These are phyloP conservation scores for Myiopsitta monachus DNA, from an alignment of 2,113 vertebrate species.

Conservation along the genomic window DNA sequence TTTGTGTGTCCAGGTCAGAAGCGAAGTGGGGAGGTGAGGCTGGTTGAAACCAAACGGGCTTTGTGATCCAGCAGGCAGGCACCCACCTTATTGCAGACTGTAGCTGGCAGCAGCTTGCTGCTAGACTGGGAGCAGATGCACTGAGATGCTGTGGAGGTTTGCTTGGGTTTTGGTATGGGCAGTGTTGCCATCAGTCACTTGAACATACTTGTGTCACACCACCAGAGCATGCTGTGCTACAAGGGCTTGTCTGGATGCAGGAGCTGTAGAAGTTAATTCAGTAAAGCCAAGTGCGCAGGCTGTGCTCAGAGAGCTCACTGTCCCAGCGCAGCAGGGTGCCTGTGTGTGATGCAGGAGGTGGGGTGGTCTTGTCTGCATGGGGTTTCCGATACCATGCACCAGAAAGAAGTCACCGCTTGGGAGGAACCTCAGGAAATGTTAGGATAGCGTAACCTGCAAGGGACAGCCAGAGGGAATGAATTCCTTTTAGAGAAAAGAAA, in stretches of 20 bases:
- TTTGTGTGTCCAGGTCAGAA: not conserved
- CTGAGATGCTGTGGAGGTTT: not conserved
- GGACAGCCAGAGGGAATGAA: not conserved
- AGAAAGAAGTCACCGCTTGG: rapidly evolving
- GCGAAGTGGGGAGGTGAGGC: not conserved
- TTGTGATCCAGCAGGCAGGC: not conserved
- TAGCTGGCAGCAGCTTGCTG: not conserved
- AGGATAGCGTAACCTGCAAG: not conserved
- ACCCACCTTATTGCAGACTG: not conserved
- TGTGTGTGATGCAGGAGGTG: not conserved
- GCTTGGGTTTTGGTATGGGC: not conserved
- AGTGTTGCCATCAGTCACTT: not conserved
- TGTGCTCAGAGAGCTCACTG: not conserved
- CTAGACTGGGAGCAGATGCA: not conserved
- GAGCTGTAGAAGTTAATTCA: not conserved
- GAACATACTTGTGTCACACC: not conserved
- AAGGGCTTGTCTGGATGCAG: not conserved
- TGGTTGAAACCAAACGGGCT: not conserved
- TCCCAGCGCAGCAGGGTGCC: not conserved
- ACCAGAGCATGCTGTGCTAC: rapidly evolving
- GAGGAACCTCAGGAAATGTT: not conserved
- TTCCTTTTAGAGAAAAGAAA: not conserved
- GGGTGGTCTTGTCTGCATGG: not conserved
- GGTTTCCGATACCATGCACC: rapidly evolving
- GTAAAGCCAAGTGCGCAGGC: not conserved